Evolutionary conservation across 1,140 invertebrate species (phyloP).

Genomic region (Ctenoplectra terminalis): DNA sequence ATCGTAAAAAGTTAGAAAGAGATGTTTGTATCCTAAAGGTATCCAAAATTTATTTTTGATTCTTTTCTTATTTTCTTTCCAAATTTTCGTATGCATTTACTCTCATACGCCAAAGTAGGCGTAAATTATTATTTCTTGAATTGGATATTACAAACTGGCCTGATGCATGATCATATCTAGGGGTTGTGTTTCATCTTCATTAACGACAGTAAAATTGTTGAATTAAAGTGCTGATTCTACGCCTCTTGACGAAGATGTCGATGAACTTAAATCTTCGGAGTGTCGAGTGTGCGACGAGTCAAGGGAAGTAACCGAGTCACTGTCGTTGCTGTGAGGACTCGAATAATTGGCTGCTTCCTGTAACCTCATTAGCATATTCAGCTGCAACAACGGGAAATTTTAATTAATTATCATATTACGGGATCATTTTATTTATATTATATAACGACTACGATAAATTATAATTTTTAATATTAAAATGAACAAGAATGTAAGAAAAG

Average conservation of each 20-base stretch:
- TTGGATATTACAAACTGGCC: constrained; percentile 32
- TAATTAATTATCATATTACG: constrained; percentile 38
- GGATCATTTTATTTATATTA: no score
- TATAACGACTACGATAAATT: no score
- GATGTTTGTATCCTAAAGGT: constrained; percentile 40
- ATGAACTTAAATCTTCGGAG: constrained; percentile 77
- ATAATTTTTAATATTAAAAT: no score
- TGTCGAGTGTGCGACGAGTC: constrained; percentile 78
- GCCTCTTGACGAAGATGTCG: constrained; percentile 76
- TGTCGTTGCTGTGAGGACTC: constrained; percentile 92
- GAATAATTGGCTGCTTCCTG: constrained; percentile 97
- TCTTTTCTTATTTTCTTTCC: background rate
- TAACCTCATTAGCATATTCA: constrained; percentile 97
- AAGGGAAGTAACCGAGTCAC: constrained; percentile 87
- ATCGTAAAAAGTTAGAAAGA: constrained; percentile 41
- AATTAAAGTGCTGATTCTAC: constrained; percentile 78
- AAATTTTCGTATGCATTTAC: constrained; percentile 15
- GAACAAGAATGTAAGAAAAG: no score
- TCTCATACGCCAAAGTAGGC: background rate
- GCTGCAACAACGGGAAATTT: constrained; percentile 83
- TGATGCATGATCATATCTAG: constrained; percentile 8
- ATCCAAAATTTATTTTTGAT: constrained; percentile 44
- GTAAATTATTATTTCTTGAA: constrained; percentile 11
- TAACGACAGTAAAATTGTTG: background rate
- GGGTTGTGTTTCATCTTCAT: background rate